These are phyloP conservation scores for Hystrix cristata DNA, from an alignment of 2,113 vertebrate genomes.

Conservation along the genomic window DNA sequence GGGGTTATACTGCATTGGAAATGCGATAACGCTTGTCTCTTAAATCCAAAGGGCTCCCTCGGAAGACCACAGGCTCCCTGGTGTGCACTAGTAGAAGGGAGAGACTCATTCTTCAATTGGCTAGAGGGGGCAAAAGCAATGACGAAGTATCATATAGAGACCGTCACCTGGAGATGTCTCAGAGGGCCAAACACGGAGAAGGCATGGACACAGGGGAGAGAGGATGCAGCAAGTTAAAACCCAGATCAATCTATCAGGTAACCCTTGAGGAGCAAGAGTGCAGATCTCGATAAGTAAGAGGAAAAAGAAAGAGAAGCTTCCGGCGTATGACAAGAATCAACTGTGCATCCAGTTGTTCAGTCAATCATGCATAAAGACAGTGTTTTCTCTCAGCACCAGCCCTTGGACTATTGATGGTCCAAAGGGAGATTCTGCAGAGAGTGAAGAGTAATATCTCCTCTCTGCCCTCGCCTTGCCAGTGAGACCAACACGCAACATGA, in stretches of 20 bases:
- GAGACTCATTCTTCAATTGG: not conserved
- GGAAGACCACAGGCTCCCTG: no score
- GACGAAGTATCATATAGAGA: not conserved
- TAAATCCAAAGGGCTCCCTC: not conserved
- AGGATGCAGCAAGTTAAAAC: not conserved
- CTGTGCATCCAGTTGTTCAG: not conserved
- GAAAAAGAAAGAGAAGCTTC: not conserved
- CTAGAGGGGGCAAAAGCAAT: not conserved
- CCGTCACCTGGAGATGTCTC: not conserved
- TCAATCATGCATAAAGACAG: not conserved
- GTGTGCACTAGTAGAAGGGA: not conserved
- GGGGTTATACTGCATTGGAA: not conserved
- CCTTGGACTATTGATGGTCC: not conserved
- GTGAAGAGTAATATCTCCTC: not conserved
- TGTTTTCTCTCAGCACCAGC: not conserved
- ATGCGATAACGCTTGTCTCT: not conserved
- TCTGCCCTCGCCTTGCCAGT: not conserved
- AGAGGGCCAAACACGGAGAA: not conserved
- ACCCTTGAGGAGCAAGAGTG: not conserved
- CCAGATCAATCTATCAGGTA: not conserved
- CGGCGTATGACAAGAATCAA: not conserved
- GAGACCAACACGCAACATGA: not conserved
- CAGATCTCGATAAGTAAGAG: not conserved
- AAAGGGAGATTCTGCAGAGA: not conserved
- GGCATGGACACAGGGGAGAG: not conserved